These are phyloP conservation scores for Tetragnatha versicolor DNA, from an alignment of 1,140 invertebrate genomes.

Conservation along the genomic window DNA sequence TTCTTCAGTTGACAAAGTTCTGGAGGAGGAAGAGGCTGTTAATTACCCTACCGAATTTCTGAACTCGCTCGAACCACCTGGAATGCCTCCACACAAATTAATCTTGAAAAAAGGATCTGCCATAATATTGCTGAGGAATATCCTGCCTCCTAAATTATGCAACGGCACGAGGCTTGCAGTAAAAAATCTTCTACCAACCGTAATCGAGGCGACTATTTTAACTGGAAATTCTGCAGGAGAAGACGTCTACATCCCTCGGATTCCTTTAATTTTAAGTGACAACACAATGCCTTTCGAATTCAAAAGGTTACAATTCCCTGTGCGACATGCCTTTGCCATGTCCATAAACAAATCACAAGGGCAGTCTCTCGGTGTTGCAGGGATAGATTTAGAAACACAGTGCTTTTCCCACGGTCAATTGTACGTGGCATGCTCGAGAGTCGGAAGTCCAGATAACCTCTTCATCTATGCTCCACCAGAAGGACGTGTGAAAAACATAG, in stretches of 20 bases:
- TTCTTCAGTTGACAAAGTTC: neutral
- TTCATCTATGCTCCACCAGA: too few relatives aligned
- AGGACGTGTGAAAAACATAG: too few relatives aligned
- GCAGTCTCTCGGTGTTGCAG: too few relatives aligned
- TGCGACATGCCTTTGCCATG: neutral
- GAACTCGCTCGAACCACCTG: slow-evolving; percentile 60
- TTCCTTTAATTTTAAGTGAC: neutral
- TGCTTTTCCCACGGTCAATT: too few relatives aligned
- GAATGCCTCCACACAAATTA: slow-evolving; percentile 63
- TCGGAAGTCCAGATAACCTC: too few relatives aligned
- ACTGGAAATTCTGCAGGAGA: neutral
- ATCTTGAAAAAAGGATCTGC: too few relatives aligned
- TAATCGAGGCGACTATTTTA: slow-evolving; percentile 5
- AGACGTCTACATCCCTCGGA: neutral
- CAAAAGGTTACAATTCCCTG: neutral
- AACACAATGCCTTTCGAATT: neutral
- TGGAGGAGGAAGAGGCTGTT: neutral
- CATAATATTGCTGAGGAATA: too few relatives aligned
- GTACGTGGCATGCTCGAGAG: too few relatives aligned
- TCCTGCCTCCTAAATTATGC: too few relatives aligned
- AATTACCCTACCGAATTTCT: slow-evolving; percentile 49
- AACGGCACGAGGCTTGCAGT: neutral
- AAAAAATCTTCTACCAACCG: neutral
- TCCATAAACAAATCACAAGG: neutral
- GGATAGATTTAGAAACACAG: too few relatives aligned